Evolutionary conservation across 1,140 invertebrate species (phyloP), one percentile per base, ranked within the genome.

Genomic region (Drosophila sp.): DNA sequence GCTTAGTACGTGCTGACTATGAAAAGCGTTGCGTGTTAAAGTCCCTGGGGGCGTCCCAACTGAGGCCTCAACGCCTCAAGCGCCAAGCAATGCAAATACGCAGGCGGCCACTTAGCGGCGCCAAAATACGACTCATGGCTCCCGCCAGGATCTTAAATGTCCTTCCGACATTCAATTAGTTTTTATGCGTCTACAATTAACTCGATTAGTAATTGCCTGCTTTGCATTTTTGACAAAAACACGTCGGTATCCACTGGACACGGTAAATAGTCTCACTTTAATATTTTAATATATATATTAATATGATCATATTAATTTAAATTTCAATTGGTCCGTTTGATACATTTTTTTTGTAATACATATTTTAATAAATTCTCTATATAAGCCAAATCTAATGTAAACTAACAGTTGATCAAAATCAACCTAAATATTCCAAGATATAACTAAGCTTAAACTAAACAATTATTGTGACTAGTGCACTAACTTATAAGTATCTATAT

Each of bases 31-130:
- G 71, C 64, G 58, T 77, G 71, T 59, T 54, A 25, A n/a, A 54
- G 21, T 78, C 82, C 61, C 75, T 32, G 34, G 75, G 50, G 82
- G 58, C 11, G 13, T 16, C 40, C 13, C 38, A 76, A 65, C 45
- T 61, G 66, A 63, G 46, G 45, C 14, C 11, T 6, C 18, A 40
- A 72, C 57, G 70, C 36, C 40, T 56, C 65, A 67, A 65, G 53
- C 57, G 38, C 43, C 45, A 67, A 59, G 62, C 54, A 78, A 69
- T 71, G 78, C 72, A 86, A 86, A 87, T 87, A 73, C 71, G 54
- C 59, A 38, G 61, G 75, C 64, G 51, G 38, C 50, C 78, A 89
- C 83, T 87, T 82, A 76, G 79, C 57, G 38, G 59, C 70, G 64
- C 48, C 63, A 58, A 43, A 36, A 58, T 63, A 77, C 46, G 64